Evolutionary conservation across 2,797 vertebrate genomes (phyloP), one percentile per base, ranked within the genome.

Genomic region (Cossypha polioptera): DNA sequence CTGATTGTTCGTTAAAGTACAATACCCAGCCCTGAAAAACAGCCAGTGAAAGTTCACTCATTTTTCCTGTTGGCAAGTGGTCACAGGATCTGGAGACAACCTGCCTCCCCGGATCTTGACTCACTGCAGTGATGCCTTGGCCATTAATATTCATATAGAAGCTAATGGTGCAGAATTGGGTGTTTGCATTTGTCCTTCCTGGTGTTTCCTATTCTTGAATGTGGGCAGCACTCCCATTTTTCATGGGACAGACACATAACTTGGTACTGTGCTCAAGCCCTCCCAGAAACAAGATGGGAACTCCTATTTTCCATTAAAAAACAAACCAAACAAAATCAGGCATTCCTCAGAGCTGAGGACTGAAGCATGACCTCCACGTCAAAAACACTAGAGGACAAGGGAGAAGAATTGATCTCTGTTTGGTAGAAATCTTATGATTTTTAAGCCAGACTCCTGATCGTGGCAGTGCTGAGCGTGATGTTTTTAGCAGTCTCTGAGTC

Each of bases 1-100:
- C 94, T 95, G 95, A 97, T 97, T 97, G 94, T 97, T 96, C 93
- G 85, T 97, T 96, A 97, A 96, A 92, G 62, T 68, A 95, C 86
- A 90, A 95, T 91, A 94, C 86, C 83, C 68, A 91, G 91, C 51
- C 74, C 84, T 82, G 86, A 96, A 95, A 95, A 95, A 86, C 76
- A 94, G 81, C 45, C 66, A 59, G 58, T 42, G 63, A 87, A 90
- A 91, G 61, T 95, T 94, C 90, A 50, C 87, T 86, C 88, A 40
- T 94, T 95, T 92, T 74, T 96, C 86, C 86, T 85, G 26, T 67
- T 85, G 93, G 86, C 67, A 96, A 94, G 40, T 69, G 86, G 90
- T 93, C 91, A 84, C 65, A 79, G 59, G 86, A 81, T 71, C 62
- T 90, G 91, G 66, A 95, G 43, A 77, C 88, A 91, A 45, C 74